These are phyloP conservation scores for Dipus sagitta DNA, from an alignment of 2,797 vertebrate species.

Conservation along the genomic window DNA sequence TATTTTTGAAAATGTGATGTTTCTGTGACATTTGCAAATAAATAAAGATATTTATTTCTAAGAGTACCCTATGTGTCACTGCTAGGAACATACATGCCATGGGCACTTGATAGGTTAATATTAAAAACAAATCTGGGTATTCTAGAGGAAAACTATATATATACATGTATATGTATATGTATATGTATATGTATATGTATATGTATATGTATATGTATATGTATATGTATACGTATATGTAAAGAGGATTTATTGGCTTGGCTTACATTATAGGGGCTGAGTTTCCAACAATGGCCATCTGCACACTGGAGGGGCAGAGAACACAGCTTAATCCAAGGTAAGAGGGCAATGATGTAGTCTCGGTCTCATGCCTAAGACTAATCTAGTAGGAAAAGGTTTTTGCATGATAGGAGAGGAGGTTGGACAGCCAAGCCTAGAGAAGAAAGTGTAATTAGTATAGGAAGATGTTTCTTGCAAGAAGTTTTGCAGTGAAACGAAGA, in stretches of 20 bases:
- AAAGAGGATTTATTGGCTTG: too few relatives aligned
- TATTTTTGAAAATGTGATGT: conserved; percentile 9
- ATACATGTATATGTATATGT: too few relatives aligned
- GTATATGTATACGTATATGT: too few relatives aligned
- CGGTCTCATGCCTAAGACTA: background rate
- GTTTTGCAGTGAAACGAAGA: background rate
- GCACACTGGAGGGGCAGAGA: too few relatives aligned
- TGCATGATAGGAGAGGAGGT: too few relatives aligned
- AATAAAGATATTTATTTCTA: conserved; percentile 34
- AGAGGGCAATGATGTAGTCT: too few relatives aligned
- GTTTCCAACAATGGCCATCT: too few relatives aligned
- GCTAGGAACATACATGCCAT: background rate
- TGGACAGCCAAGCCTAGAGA: background rate
- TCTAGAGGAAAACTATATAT: too few relatives aligned
- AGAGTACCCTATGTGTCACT: background rate
- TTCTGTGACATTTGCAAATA: conserved; percentile 21
- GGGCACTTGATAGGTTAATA: background rate
- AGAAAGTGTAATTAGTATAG: background rate
- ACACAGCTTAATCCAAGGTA: too few relatives aligned
- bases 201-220: too few relatives aligned
- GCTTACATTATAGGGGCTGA: too few relatives aligned
- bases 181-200: too few relatives aligned
- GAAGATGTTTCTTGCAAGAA: background rate
- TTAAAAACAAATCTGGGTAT: background rate
- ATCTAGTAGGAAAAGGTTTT: background rate